Base-by-base conservation (phyloP, 2,888 invertebrate genomes). In the Tuberolachnus salignus region DNA sequence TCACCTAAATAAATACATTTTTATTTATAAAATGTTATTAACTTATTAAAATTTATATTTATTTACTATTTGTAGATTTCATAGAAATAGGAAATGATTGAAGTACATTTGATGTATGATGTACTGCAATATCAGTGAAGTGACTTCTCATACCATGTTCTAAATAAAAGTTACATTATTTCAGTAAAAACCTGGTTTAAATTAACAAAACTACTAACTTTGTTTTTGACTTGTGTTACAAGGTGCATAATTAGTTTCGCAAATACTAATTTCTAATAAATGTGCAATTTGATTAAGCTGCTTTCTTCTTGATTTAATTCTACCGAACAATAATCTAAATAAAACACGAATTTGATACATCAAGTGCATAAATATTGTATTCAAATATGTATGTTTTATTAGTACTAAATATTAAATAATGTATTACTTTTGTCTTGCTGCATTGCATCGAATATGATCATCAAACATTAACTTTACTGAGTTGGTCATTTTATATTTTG, bases 361-460 rank as follows among this genome's bases (percentile, higher is more conserved):
- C 6, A 4, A 34, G 6, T 34, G 6, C n/a, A 34, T 34, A 34
- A 34, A 4, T 34, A 34, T 34, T 34, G n/a, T n/a, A 34, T 34
- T 34, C 6, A 34, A 34, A 34, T 34, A 34, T 34, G 34, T 34
- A 34, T 34, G 34, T 34, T 72, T 16, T 21, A 10, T 21, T 1
- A 42, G 8, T 26, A 64, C 0, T 16, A 16, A n/a, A 3, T 51
- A 26, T 2, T 51, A 75, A 46, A 16, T 1, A 51, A 61, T 14
- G n/a, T 51, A 3, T 81, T 85, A 92, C 93, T 93, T 94, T 86
- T 98, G 98, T 84, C 98, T 98, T 34, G 98, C 98, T 21, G 98
- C 98, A 97, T 98, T 97, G 85, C 98, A 98, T 46, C 98, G 89
- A 83, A 99, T 99, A 85, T 98, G 98, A 87, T 99, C 99, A 85